A percentile compares a stretch with the other conserved stretches of the same genome.
Evolutionary conservation across 2,797 vertebrate genomes (phyloP).

Genomic region (Brachyrhaphis roseni): DNA sequence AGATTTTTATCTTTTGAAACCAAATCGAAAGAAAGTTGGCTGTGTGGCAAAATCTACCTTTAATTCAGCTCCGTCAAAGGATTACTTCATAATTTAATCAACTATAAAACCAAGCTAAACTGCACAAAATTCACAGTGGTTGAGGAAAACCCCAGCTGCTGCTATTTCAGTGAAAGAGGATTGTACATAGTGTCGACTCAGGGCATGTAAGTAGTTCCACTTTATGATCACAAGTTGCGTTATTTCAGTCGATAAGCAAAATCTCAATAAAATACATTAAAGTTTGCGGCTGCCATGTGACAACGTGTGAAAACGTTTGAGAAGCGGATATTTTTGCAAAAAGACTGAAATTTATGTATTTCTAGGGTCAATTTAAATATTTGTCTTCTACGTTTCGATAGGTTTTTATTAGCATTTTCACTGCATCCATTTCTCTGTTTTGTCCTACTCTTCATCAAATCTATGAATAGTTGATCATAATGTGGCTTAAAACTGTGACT

Average conservation of each 20-base stretch:
- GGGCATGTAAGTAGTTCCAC: background rate
- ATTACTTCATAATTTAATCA: background rate
- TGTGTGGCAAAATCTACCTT: background rate
- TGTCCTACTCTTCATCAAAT: conserved; percentile 8
- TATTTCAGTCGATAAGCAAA: background rate
- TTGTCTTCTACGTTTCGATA: background rate
- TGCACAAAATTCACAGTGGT: background rate
- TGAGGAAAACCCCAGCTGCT: background rate
- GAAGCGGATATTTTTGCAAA: background rate
- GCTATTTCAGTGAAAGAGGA: background rate
- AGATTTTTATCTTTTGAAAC: background rate
- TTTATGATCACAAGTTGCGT: background rate
- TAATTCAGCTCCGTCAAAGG: background rate
- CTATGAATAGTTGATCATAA: conserved; percentile 5
- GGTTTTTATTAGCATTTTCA: background rate
- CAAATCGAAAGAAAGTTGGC: background rate
- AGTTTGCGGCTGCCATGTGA: background rate
- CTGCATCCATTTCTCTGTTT: background rate
- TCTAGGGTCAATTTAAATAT: background rate
- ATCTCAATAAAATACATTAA: background rate
- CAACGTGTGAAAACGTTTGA: background rate
- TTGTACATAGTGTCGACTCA: background rate
- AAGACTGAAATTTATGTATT: background rate
- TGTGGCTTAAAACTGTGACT: conserved; percentile 35
- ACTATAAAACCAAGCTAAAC: background rate